Percentiles rank a stretch among this genome's conserved stretches.
Conservation (phyloP, 1,140 invertebrate genomes). For the Drosophila ogumai region DNA sequence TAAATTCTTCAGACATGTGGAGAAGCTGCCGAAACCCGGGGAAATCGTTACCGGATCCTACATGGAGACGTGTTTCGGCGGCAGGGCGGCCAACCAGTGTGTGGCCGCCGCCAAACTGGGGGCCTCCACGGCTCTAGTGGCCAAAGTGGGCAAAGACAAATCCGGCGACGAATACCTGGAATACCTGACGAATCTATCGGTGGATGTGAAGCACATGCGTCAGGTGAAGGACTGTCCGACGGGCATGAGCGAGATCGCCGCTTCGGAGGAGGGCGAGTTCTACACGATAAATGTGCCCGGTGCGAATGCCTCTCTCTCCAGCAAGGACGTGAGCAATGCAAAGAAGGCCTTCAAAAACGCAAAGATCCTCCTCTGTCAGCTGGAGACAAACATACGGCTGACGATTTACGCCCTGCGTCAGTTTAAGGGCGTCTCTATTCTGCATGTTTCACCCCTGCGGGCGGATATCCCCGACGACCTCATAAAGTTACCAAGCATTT, state of each 20-base stretch:
- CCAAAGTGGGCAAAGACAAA: constrained; percentile 94
- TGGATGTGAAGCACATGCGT: constrained; percentile 88
- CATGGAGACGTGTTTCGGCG: constrained; percentile 94
- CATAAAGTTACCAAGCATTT: constrained; percentile 89
- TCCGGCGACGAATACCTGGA: constrained; percentile 87
- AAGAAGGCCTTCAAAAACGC: constrained; percentile 32
- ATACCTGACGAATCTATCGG: constrained; percentile 88
- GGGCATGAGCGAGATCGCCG: constrained; percentile 92
- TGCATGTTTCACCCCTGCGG: constrained; percentile 94
- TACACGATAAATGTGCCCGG: constrained; percentile 95
- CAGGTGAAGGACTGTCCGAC: constrained; percentile 84
- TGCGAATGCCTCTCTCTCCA: constrained; percentile 90
- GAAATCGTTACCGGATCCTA: constrained; percentile 93
- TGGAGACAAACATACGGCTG: constrained; percentile 91
- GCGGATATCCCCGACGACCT: constrained; percentile 87
- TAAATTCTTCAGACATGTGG: constrained; percentile 90
- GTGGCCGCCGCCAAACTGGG: constrained; percentile 94
- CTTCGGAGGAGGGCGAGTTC: constrained; percentile 93
- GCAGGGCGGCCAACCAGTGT: constrained; percentile 98
- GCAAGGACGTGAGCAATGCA: constrained; percentile 87
- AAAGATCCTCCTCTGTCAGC: constrained; percentile 90
- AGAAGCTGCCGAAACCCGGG: constrained; percentile 92
- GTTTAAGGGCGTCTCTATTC: constrained; percentile 90
- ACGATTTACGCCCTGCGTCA: constrained; percentile 91
- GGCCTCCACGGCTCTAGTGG: constrained; percentile 91